Percentiles rank a stretch among this genome's conserved stretches.
Conservation (phyloP, 2,888 invertebrate species). For the Pandemis heparana region DNA sequence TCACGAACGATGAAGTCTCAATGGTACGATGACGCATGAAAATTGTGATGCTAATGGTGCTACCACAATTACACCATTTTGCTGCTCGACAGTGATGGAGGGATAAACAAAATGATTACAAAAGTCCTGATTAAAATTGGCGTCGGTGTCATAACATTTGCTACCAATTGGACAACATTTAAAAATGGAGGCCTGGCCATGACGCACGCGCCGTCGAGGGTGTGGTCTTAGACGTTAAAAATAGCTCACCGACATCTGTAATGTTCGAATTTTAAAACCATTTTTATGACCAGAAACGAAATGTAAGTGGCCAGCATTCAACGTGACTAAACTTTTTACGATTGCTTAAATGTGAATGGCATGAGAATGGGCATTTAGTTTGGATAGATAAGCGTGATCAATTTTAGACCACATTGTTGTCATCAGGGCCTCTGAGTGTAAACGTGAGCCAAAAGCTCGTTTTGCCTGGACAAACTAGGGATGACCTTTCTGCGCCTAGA, state of each 20-base stretch:
- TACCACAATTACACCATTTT: neutral
- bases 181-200: constrained; percentile 66
- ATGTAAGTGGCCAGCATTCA: constrained; percentile 1
- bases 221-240: constrained; percentile 60
- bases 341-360: neutral
- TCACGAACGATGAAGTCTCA: constrained; percentile 14
- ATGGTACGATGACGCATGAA: constrained; percentile 26
- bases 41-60: neutral
- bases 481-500: too few species aligned
- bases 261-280: constrained; percentile 26
- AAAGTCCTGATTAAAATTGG: constrained; percentile 19
- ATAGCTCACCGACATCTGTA: constrained; percentile 52
- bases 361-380: neutral
- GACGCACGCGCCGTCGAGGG: constrained; percentile 64
- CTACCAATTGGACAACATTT: constrained; percentile 44
- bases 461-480: too few species aligned
- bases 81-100: constrained; percentile 5
- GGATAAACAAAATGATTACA: constrained; percentile 31
- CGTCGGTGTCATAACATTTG: constrained; percentile 19
- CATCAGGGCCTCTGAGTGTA: neutral
- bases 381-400: neutral
- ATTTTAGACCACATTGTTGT: neutral
- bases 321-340: neutral
- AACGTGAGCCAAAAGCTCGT: too few species aligned
- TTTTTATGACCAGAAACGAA: neutral